These are phyloP conservation scores for Popillia japonica DNA, from an alignment of 1,140 invertebrate genomes.

Conservation along the genomic window DNA sequence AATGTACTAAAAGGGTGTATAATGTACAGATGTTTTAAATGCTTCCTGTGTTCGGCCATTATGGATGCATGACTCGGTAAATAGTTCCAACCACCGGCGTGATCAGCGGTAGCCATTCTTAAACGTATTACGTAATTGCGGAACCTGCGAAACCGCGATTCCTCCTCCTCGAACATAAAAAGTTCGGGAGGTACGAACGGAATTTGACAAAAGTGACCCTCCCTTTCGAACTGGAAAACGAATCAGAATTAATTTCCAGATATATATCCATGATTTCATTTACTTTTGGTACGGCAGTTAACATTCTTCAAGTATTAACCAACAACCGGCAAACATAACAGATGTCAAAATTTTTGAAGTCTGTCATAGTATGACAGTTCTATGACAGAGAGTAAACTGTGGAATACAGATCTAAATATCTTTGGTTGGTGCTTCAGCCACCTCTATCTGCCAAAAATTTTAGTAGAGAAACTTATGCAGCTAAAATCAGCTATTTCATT, in stretches of 20 bases:
- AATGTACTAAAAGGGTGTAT: slow-evolving; percentile 15
- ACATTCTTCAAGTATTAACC: no score
- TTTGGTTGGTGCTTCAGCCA: no score
- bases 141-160: neutral
- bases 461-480: no score
- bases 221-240: neutral
- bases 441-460: no score
- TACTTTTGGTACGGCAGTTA: no score
- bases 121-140: neutral
- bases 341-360: no score
- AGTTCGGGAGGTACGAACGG: neutral
- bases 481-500: no score
- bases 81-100: neutral
- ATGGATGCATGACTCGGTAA: neutral
- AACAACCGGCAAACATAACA: no score
- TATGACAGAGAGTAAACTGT: no score
- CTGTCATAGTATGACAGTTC: no score
- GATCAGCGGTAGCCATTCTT: neutral
- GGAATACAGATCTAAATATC: no score
- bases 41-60: neutral
- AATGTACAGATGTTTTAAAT: neutral
- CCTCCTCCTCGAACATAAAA: neutral
- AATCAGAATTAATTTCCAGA: neutral
- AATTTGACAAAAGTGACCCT: neutral
- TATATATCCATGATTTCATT: no score